phyloP scores from a whole-genome alignment of 2,888 invertebrate species.

The Ischnura elegans region DNA sequence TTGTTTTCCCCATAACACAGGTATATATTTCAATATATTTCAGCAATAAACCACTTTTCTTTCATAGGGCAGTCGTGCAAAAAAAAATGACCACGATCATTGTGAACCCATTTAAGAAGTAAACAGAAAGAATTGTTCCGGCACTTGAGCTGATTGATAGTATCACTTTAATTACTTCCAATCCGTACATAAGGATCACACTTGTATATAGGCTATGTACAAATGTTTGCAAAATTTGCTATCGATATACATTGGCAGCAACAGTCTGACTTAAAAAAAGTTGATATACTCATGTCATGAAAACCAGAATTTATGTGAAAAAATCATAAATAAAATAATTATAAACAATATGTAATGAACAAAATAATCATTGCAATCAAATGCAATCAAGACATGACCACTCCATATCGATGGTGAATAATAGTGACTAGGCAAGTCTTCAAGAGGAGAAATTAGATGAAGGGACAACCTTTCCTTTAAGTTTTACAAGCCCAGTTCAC shows the following conservation, averaged over 20 bases:
- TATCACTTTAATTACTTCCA: neutral
- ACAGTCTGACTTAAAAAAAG: neutral
- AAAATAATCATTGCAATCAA: neutral
- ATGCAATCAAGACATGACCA: neutral
- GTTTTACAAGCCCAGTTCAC: neutral
- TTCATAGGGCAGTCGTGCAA: too few relatives aligned
- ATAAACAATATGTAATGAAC: neutral
- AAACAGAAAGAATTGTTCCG: too few relatives aligned
- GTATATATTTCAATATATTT: too few relatives aligned
- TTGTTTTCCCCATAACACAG: too few relatives aligned
- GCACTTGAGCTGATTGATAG: neutral
- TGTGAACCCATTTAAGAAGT: too few relatives aligned
- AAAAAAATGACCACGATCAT: too few relatives aligned
- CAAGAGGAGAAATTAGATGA: neutral
- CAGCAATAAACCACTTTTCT: too few relatives aligned
- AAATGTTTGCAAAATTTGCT: neutral
- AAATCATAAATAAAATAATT: neutral
- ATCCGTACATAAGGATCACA: neutral
- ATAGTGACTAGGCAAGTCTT: neutral
- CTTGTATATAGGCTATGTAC: neutral
- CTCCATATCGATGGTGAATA: neutral
- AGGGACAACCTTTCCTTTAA: neutral
- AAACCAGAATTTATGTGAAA: neutral
- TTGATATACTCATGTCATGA: neutral
- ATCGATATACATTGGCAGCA: neutral